phyloP scores from a whole-genome alignment of 2,888 invertebrate genomes.

The Dicycla oo region DNA sequence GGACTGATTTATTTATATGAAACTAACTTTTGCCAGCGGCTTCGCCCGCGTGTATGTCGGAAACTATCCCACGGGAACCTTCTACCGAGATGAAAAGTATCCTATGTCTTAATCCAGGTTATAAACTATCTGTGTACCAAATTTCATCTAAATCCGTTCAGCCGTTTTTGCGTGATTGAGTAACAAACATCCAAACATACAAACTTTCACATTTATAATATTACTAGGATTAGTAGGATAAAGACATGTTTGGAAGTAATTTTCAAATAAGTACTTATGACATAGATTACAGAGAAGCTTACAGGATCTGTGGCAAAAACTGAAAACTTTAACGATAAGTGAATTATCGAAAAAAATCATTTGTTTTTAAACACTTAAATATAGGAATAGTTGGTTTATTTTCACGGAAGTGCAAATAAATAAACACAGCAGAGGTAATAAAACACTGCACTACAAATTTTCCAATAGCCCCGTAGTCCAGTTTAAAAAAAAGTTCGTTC shows the following conservation, averaged over 20 bases:
- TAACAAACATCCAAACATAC: not conserved
- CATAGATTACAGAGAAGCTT: too few species aligned
- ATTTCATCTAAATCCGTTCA: not conserved
- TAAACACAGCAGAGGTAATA: constrained; percentile 3
- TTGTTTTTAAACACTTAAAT: not conserved
- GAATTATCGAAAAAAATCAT: not conserved
- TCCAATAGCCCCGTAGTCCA: not conserved
- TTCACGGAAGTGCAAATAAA: not conserved
- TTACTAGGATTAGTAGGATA: too few species aligned
- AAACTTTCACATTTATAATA: not conserved
- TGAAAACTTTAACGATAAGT: too few species aligned
- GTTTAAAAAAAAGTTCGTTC: constrained; percentile 23
- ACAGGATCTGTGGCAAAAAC: too few species aligned
- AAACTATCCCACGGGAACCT: too few species aligned
- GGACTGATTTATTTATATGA: too few species aligned
- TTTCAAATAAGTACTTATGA: not conserved
- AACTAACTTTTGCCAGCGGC: too few species aligned
- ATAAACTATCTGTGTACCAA: too few species aligned
- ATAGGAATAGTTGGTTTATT: not conserved
- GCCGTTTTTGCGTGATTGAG: too few species aligned
- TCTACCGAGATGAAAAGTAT: not conserved
- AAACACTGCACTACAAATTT: constrained; percentile 18
- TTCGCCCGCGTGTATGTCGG: too few species aligned
- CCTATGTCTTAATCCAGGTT: not conserved
- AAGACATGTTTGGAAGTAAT: not conserved